Evolutionary conservation across 2,888 invertebrate genomes (phyloP), one percentile per base, ranked within the genome.

Genomic region (Megalurothrips usitatus): DNA sequence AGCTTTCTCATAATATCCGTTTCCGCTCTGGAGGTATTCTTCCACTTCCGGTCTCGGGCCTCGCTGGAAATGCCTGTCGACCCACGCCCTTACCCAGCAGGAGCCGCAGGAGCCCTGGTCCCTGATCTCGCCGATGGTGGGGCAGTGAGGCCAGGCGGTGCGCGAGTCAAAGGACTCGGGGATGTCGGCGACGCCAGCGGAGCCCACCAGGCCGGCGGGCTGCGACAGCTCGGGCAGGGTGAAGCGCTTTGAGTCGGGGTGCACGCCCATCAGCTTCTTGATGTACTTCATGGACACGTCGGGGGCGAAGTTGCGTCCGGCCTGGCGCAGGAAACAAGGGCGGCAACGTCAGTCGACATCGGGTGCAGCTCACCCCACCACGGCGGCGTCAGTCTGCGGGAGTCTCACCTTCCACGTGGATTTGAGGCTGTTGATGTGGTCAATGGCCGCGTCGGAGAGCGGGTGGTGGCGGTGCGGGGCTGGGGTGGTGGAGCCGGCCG

Each of bases 31-130:
- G n/a, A n/a, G n/a, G n/a, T n/a, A n/a, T n/a, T n/a, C n/a, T n/a
- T n/a, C n/a, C n/a, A n/a, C 34, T 43, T 43, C 34, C 34, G 6
- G 34, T 43, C 34, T n/a, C n/a, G n/a, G n/a, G n/a, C n/a, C n/a
- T n/a, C n/a, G n/a, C n/a, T n/a, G n/a, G n/a, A n/a, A 49, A 12
- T 49, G 52, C n/a, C 34, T 43, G 2, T 6, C 34, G 34, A 43
- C 34, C 34, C n/a, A n/a, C n/a, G n/a, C n/a, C 28, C 83, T 83
- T 86, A 90, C 90, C 91, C 91, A 92, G 86, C 97, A 97, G 68
- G 96, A 96, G 48, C 96, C 96, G 86, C 97, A 97, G 28, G 94
- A 93, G 23, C 94, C 94, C 87, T 96, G 96, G 88, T 96, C 95
- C 84, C 95, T 89, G 82, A 96, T 91, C 88, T 94, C 94, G 80